These are phyloP conservation scores for Tinea trinotella DNA, from an alignment of 2,888 invertebrate genomes.

Conservation along the genomic window DNA sequence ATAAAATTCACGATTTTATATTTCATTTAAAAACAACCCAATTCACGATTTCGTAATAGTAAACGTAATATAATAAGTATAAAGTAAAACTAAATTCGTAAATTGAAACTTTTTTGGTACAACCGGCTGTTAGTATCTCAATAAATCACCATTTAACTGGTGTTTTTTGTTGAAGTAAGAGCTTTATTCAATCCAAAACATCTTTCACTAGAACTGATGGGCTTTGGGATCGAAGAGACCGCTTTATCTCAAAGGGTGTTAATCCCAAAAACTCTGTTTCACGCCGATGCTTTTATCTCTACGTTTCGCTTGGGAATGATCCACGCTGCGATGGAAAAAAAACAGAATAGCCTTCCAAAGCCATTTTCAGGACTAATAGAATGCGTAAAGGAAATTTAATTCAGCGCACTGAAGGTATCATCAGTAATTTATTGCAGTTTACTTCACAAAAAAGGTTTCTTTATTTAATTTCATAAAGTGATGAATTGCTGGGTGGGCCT, in stretches of 20 bases:
- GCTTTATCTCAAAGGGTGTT: constrained; percentile 37
- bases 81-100: too few species aligned
- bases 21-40: too few species aligned
- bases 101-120: too few species aligned
- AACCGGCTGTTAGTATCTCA: too few species aligned
- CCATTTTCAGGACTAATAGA: background rate
- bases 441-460: background rate
- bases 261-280: constrained; percentile 32
- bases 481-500: background rate
- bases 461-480: background rate
- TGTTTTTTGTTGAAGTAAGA: constrained; percentile 15
- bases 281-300: constrained; percentile 11
- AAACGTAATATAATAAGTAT: too few species aligned
- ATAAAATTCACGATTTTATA: too few species aligned
- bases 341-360: background rate
- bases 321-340: background rate
- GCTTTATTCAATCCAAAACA: constrained; percentile 34
- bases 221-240: constrained; percentile 28
- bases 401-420: background rate
- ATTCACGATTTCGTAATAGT: too few species aligned
- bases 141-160: constrained; percentile 15
- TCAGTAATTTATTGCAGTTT: background rate
- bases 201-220: constrained; percentile 33
- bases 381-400: background rate
- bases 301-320: constrained; percentile 13